Percentiles rank a stretch among this genome's conserved stretches.
These are phyloP conservation scores for Staurois parvus DNA, from an alignment of 2,797 vertebrate genomes.

Conservation along the genomic window DNA sequence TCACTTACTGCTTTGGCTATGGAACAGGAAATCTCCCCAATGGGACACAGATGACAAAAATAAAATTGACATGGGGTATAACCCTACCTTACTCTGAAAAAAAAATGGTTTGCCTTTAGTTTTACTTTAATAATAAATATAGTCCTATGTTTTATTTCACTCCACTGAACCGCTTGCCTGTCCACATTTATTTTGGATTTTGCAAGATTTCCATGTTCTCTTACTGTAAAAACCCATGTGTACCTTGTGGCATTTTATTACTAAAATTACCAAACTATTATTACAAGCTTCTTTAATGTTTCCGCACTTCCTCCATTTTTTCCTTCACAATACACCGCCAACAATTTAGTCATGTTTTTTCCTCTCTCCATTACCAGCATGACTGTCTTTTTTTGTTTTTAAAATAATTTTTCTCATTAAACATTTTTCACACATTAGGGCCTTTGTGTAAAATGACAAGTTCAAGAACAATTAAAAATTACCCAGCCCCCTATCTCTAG, in stretches of 20 bases:
- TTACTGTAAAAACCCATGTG: slow-evolving; percentile 5
- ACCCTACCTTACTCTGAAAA: too few species aligned
- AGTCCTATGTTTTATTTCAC: not conserved
- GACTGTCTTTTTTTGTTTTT: too few species aligned
- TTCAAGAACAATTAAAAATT: too few species aligned
- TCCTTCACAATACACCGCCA: not conserved
- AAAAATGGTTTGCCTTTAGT: too few species aligned
- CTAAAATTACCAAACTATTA: not conserved
- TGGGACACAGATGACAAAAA: too few species aligned
- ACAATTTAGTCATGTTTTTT: not conserved
- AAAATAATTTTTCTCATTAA: not conserved
- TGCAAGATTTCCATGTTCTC: slow-evolving; percentile 1
- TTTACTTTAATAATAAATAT: not conserved
- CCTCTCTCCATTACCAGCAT: not conserved
- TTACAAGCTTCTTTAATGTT: not conserved
- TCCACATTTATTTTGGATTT: slow-evolving; percentile 16
- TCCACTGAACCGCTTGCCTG: not conserved
- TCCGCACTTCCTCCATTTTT: not conserved
- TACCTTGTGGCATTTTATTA: slow-evolving; percentile 10
- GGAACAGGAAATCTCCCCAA: too few species aligned
- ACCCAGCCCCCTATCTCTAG: too few species aligned
- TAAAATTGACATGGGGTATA: too few species aligned
- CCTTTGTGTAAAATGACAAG: not conserved
- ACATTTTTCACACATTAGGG: not conserved
- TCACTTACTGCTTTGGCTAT: too few species aligned